phyloP scores from a whole-genome alignment of 2,888 invertebrate species.

The Dynastes tityus region DNA sequence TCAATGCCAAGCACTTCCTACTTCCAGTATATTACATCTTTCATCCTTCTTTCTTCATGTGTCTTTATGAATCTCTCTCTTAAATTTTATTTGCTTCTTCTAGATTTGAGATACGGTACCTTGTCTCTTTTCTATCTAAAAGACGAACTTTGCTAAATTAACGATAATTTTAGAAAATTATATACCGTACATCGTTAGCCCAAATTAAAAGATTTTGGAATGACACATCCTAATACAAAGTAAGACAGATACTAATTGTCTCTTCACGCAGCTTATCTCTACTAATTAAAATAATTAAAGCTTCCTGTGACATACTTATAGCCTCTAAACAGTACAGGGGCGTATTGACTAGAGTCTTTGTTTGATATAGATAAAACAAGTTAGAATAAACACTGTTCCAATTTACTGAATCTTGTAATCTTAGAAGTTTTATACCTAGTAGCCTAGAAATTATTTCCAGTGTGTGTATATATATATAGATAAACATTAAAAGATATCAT shows the following conservation, averaged over 20 bases:
- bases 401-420: not conserved
- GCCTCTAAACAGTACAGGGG: not conserved
- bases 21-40: conserved; percentile 19
- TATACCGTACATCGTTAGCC: not conserved
- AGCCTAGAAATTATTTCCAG: too few species aligned
- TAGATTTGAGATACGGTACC: not conserved
- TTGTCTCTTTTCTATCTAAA: not conserved
- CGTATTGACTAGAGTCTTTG: not conserved
- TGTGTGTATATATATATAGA: too few species aligned
- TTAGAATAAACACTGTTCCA: too few species aligned
- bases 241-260: conserved; percentile 26
- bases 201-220: not conserved
- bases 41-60: not conserved
- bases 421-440: too few species aligned
- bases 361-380: too few species aligned
- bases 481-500: too few species aligned
- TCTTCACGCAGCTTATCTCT: conserved; percentile 10
- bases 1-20: conserved; percentile 9
- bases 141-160: not conserved
- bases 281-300: conserved; percentile 22
- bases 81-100: not conserved
- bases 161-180: not conserved
- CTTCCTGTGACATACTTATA: conserved; percentile 32
- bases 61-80: not conserved
- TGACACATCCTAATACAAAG: conserved; percentile 3